Evolutionary conservation across 2,797 vertebrate species (phyloP), one percentile per base, ranked within the genome.

Genomic region (Clarias laeviceps): DNA sequence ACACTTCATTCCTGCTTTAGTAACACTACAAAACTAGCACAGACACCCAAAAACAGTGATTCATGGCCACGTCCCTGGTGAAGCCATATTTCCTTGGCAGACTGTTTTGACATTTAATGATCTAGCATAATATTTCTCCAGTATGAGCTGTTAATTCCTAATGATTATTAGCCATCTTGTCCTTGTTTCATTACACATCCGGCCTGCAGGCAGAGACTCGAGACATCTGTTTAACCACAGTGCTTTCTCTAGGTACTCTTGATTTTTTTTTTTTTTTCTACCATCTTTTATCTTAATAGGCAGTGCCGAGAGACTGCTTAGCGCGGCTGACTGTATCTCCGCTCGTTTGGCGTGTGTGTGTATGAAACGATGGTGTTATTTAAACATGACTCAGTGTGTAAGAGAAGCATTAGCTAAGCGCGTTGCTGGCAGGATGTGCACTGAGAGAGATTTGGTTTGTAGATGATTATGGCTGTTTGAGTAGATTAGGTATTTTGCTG

Each of bases 391-490:
- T 83, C 70, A 83, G 78, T 56, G 74, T 65, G 77, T 72, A 54
- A 40, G 83, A 73, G 32, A 74, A 72, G 69, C 77, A 45, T 83
- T 83, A 73, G 61, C 77, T 80, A 24, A 61, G 72, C 11, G 59
- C 57, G 18, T 29, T 82, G 56, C 61, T 78, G 87, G 82, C 59
- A 82, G 85, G 66, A 76, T 50, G 78, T 80, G 56, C 72, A 32
- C 50, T 69, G 79, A 91, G 87, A 89, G 87, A 93, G 90, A 94
- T 94, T 82, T 92, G 93, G 90, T 82, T 86, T 90, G 87, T 91
- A 90, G 92, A 91, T 93, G 89, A 92, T 92, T 87, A 91, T 65
- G 86, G 82, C 86, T 87, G 89, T 56, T 76, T 77, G 64, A 87
- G 76, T 85, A 85, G 90, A 89, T 88, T 87, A 89, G 83, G 82